phyloP scores from a whole-genome alignment of 2,113 vertebrate species.

The Ictalurus punctatus region DNA sequence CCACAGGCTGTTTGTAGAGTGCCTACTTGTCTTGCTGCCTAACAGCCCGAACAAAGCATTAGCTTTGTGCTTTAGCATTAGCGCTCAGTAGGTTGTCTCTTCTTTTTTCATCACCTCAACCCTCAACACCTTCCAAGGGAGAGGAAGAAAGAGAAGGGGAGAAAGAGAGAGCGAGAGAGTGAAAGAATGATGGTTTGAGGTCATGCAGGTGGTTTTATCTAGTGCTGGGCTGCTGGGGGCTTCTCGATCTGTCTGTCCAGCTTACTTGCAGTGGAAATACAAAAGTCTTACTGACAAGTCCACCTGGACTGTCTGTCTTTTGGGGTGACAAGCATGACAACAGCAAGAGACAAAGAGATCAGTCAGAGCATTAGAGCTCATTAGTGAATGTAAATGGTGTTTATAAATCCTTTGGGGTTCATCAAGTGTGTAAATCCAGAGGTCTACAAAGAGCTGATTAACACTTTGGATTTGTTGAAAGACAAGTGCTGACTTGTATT shows the following conservation, averaged over 20 bases:
- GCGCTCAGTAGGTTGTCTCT: conserved; percentile 16
- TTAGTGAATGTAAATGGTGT: not conserved
- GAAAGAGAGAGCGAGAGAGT: not conserved
- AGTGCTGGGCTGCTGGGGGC: conserved; percentile 15
- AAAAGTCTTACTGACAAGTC: conserved; percentile 20
- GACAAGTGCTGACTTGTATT: not conserved
- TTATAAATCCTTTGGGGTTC: not conserved
- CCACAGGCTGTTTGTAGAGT: conserved; percentile 2
- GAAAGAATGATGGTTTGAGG: not conserved
- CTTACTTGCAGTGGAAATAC: conserved; percentile 24
- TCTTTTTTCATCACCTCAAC: conserved; percentile 16
- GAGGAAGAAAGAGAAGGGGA: not conserved
- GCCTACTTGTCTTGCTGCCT: not conserved
- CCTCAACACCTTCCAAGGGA: not conserved
- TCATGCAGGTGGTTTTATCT: conserved; percentile 34
- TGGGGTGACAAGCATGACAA: conserved; percentile 20
- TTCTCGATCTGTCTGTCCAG: conserved; percentile 1
- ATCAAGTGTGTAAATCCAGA: not conserved
- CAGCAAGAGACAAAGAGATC: not conserved
- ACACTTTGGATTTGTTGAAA: not conserved
- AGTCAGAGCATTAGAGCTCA: not conserved
- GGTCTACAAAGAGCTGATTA: not conserved
- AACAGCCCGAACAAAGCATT: conserved; percentile 28
- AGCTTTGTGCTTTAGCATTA: not conserved
- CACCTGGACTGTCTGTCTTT: conserved; percentile 8